Base-by-base conservation (phyloP, 2,113 vertebrate genomes). In the Mormoops blainvillei region DNA sequence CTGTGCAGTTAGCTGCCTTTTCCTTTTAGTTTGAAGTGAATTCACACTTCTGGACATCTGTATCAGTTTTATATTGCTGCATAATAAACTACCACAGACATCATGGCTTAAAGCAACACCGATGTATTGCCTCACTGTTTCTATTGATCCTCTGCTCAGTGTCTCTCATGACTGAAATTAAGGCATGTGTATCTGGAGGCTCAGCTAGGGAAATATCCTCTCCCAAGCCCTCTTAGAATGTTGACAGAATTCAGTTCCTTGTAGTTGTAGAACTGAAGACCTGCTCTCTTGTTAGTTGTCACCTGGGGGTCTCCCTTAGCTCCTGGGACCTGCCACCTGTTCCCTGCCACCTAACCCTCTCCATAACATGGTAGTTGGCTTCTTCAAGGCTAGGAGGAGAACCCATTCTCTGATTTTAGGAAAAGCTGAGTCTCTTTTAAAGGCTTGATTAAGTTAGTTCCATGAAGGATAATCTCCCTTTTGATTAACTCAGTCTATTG, bases 261-360 rank as follows among this genome's bases (percentile, higher is more conserved):
- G 7, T 36, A 52, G 26, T 11, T n/a, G 38, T 82, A 89, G 52
- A 18, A 52, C 87, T 41, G 71, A 38, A 87, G 15, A 4, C 20
- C 45, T 12, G 1, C 12, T 48, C 10, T 38, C 36, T 28, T 54
- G 7, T 43, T 81, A 74, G 12, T 56, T 96, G 38, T 83, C 38
- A 43, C 7, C 22, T 65, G 43, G 41, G 10, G 28, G 3, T 15
- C 43, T 58, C 71, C 20, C 19, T 11, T 63, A 71, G 33, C 38
- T 76, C 33, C 10, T 16, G 22, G 20, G 28, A 19, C 9, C 50
- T 56, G 63, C 52, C 36, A 5, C 7, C 19, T 8, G 10, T 56
- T 4, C 13, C 50, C 45, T 41, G n/a, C 33, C 26, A 41, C 0
- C 0, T 13, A 2, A 5, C 22, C 28, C 0, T 65, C 43, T 83